Conservation (phyloP, 2,113 vertebrate genomes). For the Herpetotheres cachinnans region DNA sequence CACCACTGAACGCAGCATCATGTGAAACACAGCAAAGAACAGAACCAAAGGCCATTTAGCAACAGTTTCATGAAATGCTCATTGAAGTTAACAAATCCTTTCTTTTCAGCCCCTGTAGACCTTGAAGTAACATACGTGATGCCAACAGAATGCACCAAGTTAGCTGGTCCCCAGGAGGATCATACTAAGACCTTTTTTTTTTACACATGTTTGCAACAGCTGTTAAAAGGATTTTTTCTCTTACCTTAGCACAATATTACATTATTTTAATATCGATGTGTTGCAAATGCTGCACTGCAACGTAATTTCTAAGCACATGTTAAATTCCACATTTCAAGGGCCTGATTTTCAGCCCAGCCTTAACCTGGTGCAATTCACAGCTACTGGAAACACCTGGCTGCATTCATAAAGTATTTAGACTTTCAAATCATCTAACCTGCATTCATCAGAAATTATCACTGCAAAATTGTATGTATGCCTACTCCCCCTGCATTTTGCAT, state of each 20-base stretch:
- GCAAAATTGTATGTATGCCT: neutral
- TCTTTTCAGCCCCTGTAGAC: neutral
- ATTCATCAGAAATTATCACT: neutral
- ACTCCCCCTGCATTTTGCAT: neutral
- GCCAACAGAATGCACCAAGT: conserved; percentile 26
- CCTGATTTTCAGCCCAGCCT: neutral
- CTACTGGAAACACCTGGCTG: neutral
- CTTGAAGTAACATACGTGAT: neutral
- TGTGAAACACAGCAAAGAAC: neutral
- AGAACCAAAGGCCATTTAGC: neutral
- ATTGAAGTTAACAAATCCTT: neutral
- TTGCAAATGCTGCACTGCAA: neutral
- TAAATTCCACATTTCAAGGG: neutral
- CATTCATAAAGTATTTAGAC: neutral
- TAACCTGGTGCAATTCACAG: neutral
- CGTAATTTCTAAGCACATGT: neutral
- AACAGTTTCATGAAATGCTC: neutral
- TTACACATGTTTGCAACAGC: neutral
- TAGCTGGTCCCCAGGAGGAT: conserved; percentile 9
- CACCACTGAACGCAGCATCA: neutral
- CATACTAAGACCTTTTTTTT: neutral
- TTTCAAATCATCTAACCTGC: neutral
- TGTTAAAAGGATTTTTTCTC: neutral
- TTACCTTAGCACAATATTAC: neutral
- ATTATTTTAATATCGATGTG: neutral